Evolutionary conservation across 2,113 vertebrate species (phyloP), one percentile per base, ranked within the genome.

Genomic region (Irena cyanogastra): DNA sequence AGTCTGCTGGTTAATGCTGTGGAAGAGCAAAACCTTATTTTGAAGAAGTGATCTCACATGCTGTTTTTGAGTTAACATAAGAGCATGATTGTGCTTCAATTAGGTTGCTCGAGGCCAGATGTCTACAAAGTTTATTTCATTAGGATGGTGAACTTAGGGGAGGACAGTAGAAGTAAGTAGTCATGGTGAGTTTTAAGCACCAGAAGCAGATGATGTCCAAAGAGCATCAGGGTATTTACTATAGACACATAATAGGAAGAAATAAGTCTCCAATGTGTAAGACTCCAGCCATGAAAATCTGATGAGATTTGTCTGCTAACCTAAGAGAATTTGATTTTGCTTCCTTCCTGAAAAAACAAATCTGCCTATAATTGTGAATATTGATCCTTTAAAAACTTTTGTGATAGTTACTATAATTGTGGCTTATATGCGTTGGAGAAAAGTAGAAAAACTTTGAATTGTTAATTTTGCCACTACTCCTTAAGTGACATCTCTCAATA

Each of bases 171-270:
- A 81, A 93, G 63, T 74, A 81, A 76, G 47, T 75, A 78, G 35
- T 37, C 45, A 10, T 81, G 41, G 64, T 93, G 89, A 90, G 87
- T 94, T 89, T 89, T 84, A 91, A 94, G 37, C 83, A 60, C 47
- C 91, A 82, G 89, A 94, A 91, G 47, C 52, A 96, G 76, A 80
- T 94, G 82, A 76, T 90, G 53, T 87, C 86, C 56, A 65, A 84
- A 95, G 64, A 87, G 11, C 23, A 66, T 76, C 30, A n/a, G 57
- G 17, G 23, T 93, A 61, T 90, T 91, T 94, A 78, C 91, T 86
- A 60, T 10, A 80, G 91, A 84, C 81, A 87, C 4, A 7, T 53
- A 83, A 52, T 87, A 70, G 1, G 8, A 91, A 60, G 87, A 93
- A 90, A 28, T 10, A 39, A 39, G 21, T 83, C 42, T 80, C 28